These are phyloP conservation scores for Diarsia brunnea DNA, from an alignment of 2,888 invertebrate genomes.

Conservation along the genomic window DNA sequence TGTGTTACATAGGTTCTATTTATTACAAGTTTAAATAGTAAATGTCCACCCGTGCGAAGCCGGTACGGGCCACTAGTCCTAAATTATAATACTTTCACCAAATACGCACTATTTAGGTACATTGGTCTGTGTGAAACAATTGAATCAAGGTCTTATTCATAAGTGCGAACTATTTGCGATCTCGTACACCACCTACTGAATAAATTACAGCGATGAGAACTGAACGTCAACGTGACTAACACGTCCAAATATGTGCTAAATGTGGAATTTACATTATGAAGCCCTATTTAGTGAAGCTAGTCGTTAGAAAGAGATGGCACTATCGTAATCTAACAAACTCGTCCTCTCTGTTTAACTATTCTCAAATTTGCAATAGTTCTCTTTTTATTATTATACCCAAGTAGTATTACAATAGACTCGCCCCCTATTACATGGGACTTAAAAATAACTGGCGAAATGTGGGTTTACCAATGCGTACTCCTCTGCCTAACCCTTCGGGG, in stretches of 20 bases:
- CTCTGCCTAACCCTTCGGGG: too few relatives aligned
- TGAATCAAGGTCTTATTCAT: conserved; percentile 78
- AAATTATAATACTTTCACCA: conserved; percentile 63
- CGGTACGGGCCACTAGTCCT: background rate
- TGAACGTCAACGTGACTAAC: conserved; percentile 43
- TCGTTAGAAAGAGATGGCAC: conserved; percentile 3
- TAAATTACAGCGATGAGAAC: conserved; percentile 51
- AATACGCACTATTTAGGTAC: conserved; percentile 53
- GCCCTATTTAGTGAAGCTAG: conserved; percentile 1
- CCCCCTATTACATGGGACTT: background rate
- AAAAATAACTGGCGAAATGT: too few relatives aligned
- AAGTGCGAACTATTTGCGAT: conserved; percentile 67
- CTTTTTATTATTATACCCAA: background rate
- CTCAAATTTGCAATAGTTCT: background rate
- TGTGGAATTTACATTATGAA: conserved; percentile 47
- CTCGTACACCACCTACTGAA: conserved; percentile 61
- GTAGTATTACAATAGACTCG: too few relatives aligned
- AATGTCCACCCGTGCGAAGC: too few relatives aligned
- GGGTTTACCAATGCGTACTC: too few relatives aligned
- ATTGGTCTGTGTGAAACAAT: conserved; percentile 66
- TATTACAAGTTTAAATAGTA: too few relatives aligned
- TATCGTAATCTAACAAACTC: background rate
- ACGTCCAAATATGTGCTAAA: conserved; percentile 39
- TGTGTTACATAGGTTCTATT: too few relatives aligned
- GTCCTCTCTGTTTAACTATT: background rate